Base-by-base conservation (phyloP, 2,113 vertebrate species). In the Callorhinus ursinus region DNA sequence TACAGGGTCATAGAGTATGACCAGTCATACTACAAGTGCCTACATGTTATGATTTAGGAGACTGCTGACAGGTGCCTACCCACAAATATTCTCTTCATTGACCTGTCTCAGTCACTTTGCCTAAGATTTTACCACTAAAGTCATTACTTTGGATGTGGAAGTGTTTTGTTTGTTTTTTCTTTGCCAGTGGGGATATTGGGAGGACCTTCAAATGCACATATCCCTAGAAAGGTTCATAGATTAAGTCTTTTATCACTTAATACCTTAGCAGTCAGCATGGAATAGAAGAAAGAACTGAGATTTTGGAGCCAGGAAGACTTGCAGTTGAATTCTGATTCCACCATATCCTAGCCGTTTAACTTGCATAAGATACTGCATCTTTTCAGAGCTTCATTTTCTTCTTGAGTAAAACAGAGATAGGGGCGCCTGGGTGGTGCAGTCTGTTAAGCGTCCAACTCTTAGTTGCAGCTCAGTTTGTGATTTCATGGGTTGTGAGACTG, bases 291-390 rank as follows among this genome's bases (percentile, higher is more conserved):
- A 67, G 51, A 55, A 4, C 36, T 81, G 51, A 72, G 18, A 81
- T 39, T 85, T 91, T 90, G 36, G 14, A 95, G 33, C 39, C 42
- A 85, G 36, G 16, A 24, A 88, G n/a, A 76, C 15, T 24, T 91
- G 12, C 11, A 46, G 46, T 19, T 96, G 55, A 93, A 88, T 96
- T 94, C 61, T 88, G 82, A 82, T 55, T 93, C 26, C 4, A 57
- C 11, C 33, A 49, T 12, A 18, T 79, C 51, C 16, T 74, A 76
- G 39, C 36, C 92, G 2, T 96, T 95, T 85, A 90, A 86, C 2
- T 94, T 94, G 74, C 24, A 61, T 16, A 13, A 69, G n/a, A 84
- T 85, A 22, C 28, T 63, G 88, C 33, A 79, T 51, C 31, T 80
- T 80, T 49, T 53, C 33, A 86, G 24, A 94, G 53, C 11, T 72